Percentiles rank a stretch among this genome's conserved stretches.
Conservation (phyloP, 1,140 invertebrate species). For the Tetramorium alpestre region DNA sequence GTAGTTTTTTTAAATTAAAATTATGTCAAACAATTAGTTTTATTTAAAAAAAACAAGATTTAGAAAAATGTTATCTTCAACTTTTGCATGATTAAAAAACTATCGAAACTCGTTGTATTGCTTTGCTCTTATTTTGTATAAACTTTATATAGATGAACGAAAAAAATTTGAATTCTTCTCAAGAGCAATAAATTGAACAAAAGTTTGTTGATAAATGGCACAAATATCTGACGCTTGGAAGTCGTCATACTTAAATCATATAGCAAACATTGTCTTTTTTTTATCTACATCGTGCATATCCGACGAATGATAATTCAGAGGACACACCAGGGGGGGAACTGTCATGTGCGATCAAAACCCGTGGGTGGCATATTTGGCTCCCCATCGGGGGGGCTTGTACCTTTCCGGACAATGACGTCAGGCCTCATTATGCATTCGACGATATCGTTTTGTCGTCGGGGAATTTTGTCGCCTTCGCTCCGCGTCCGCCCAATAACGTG, state of each 20-base stretch:
- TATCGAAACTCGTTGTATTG: not conserved
- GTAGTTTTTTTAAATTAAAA: not conserved
- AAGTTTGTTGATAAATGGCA: slow-evolving; percentile 5
- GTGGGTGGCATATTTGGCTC: slow-evolving; percentile 52
- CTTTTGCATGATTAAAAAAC: not conserved
- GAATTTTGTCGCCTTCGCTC: slow-evolving; percentile 34
- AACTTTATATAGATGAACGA: not conserved
- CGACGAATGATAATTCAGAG: slow-evolving; percentile 39
- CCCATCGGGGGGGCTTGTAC: slow-evolving; percentile 21
- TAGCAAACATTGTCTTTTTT: slow-evolving; percentile 1
- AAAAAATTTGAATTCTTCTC: not conserved
- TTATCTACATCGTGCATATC: not conserved
- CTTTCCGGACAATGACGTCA: slow-evolving; percentile 52
- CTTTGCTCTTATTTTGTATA: not conserved
- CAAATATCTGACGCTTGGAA: not conserved
- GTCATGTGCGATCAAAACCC: slow-evolving; percentile 30
- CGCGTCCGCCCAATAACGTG: slow-evolving; percentile 28
- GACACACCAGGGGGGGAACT: slow-evolving; percentile 14
- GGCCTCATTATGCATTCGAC: slow-evolving; percentile 46
- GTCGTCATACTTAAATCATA: not conserved
- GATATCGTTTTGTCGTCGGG: slow-evolving; percentile 50
- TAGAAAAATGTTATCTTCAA: not conserved
- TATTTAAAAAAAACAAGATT: not conserved
- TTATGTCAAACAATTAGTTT: not conserved
- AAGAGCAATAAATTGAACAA: not conserved